Evolutionary conservation across 2,888 invertebrate species (phyloP), one percentile per base, ranked within the genome.

Genomic region (Temnothorax ravouxi): DNA sequence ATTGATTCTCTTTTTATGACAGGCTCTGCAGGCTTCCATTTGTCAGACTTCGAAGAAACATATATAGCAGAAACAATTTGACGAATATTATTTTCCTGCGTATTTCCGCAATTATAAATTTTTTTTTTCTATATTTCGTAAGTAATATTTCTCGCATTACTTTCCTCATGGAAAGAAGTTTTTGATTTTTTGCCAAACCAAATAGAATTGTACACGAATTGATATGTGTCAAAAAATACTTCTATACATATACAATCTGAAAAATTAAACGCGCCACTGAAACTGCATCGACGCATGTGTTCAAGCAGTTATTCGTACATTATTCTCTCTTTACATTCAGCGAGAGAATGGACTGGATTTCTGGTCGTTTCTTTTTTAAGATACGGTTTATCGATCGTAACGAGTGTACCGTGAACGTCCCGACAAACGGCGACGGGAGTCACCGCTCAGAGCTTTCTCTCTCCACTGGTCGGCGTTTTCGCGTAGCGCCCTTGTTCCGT

Each of bases 361-460:
- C n/a, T 34, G 15, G 29, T 44, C 8, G 29, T 15, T 69, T 66
- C 29, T 61, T 67, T 61, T 34, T 47, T 29, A 61, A 41, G 83
- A 83, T 69, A 61, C 84, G 83, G 64, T 29, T 86, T 84, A 88
- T 89, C 84, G 88, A 86, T 89, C 80, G 79, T 44, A 81, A 64
- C 74, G 34, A 52, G 69, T 80, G 76, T 84, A 86, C 62, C 79
- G 81, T 62, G 83, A 81, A 88, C 80, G 62, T 84, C 77, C 84
- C 83, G 81, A 86, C 80, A 88, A 83, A 83, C 84, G 64, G 13
- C 56, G 59, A 64, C 47, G 34, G 80, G 71, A 83, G 82, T 76
- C 66, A 56, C 79, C 11, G 41, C 34, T 34, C 81, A 15, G 54
- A 25, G 56, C 56, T 44, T 29, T 77, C 52, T 74, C 54, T 82